These are phyloP conservation scores for Microctonus brassicae DNA, from an alignment of 2,888 invertebrate genomes.

Conservation along the genomic window DNA sequence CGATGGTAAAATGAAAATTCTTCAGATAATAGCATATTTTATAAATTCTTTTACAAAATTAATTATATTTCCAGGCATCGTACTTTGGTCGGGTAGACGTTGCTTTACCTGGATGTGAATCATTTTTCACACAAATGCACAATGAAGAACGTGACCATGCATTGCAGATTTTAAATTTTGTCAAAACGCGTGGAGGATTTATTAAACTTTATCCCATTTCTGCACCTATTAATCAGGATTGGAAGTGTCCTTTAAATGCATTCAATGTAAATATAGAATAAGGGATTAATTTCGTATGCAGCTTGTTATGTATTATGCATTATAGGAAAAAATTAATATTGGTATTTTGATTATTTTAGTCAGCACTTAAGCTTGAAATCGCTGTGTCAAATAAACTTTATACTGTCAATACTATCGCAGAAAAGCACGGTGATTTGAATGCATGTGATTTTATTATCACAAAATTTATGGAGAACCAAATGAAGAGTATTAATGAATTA, in stretches of 20 bases:
- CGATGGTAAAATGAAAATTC: conserved; percentile 72
- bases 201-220: conserved; percentile 63
- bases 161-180: conserved; percentile 68
- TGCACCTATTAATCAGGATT: conserved; percentile 63
- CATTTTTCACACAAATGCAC: conserved; percentile 71
- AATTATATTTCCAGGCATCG: conserved; percentile 49
- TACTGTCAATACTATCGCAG: conserved; percentile 67
- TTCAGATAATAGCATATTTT: no score
- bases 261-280: conserved; percentile 59
- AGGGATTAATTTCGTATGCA: no score
- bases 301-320: no score
- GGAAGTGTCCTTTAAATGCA: conserved; percentile 67
- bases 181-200: conserved; percentile 70
- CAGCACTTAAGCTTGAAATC: conserved; percentile 55
- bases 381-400: conserved; percentile 67
- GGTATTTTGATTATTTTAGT: conserved; percentile 45
- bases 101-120: conserved; percentile 67
- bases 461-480: conserved; percentile 73
- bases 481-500: conserved; percentile 75
- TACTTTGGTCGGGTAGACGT: conserved; percentile 71
- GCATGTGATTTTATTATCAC: conserved; percentile 72
- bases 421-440: conserved; percentile 70
- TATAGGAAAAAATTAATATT: no score
- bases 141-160: conserved; percentile 71
- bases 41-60: not conserved